Evolutionary conservation across 2,797 vertebrate species (phyloP).

Genomic region (Halcyon smyrnensis): DNA sequence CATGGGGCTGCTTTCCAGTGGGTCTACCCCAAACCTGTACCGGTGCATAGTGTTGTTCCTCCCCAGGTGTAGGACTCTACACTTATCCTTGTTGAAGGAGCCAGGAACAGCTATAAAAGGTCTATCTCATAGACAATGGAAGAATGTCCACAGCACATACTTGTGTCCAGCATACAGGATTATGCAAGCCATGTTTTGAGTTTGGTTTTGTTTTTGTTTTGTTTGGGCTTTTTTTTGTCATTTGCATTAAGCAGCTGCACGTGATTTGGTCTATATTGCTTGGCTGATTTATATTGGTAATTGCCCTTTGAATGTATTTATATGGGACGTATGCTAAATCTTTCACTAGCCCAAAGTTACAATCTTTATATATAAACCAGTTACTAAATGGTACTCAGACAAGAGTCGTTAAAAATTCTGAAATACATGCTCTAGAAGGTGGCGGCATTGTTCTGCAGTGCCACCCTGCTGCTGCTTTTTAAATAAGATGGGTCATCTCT

Average conservation of each 20-base stretch:
- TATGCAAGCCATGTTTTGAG: not conserved
- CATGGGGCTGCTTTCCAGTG: too few relatives aligned
- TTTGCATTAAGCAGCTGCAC: not conserved
- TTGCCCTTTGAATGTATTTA: constrained; percentile 64
- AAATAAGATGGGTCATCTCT: not conserved
- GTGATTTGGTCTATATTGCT: not conserved
- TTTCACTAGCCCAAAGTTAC: not conserved
- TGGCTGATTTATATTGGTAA: constrained; percentile 41
- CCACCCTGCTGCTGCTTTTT: constrained; percentile 3
- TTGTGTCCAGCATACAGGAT: not conserved
- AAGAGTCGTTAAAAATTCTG: not conserved
- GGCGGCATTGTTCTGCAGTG: constrained; percentile 1
- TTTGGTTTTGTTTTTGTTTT: too few relatives aligned
- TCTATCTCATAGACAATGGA: not conserved
- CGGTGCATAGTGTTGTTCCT: too few relatives aligned
- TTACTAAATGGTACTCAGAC: constrained; percentile 3
- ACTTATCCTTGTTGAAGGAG: not conserved
- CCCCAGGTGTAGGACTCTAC: too few relatives aligned
- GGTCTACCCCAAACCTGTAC: too few relatives aligned
- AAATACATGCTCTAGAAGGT: not conserved
- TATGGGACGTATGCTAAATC: not conserved
- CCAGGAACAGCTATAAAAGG: not conserved
- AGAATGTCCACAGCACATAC: not conserved
- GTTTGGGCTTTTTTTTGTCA: not conserved
- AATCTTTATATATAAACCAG: constrained; percentile 2